A percentile compares a stretch with the other conserved stretches of the same genome.
Evolutionary conservation across 2,888 invertebrate genomes (phyloP).

Genomic region (Phaonia tiefii): DNA sequence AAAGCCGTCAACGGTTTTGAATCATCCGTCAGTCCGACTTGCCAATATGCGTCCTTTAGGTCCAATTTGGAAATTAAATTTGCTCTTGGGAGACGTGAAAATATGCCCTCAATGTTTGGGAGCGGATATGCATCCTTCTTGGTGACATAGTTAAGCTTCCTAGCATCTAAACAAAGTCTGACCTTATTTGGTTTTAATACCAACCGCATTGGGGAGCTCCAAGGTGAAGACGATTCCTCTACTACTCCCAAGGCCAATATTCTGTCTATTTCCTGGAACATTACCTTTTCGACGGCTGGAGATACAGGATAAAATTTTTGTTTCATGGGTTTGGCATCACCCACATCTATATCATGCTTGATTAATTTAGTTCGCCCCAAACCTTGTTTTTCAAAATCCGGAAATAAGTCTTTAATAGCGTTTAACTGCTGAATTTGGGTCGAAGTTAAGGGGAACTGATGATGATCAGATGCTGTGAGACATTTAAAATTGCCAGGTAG

Average conservation of each 20-base stretch:
- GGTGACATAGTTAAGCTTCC: slow-evolving; percentile 50
- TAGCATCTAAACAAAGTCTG: slow-evolving; percentile 42
- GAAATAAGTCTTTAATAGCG: neutral
- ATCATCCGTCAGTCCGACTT: neutral
- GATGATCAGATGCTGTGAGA: neutral
- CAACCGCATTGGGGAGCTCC: slow-evolving; percentile 33
- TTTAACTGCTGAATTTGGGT: neutral
- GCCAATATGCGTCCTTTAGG: no score
- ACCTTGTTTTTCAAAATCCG: slow-evolving; percentile 22
- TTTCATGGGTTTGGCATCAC: slow-evolving; percentile 55
- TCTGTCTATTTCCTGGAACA: slow-evolving; percentile 34
- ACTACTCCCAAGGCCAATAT: slow-evolving; percentile 22
- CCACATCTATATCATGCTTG: slow-evolving; percentile 57
- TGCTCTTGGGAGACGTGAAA: no score
- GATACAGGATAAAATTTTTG: slow-evolving; percentile 61
- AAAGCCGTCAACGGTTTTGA: slow-evolving; percentile 49
- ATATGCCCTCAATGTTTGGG: no score
- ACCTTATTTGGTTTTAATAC: no score
- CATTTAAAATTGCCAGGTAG: neutral
- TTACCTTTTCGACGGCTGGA: no score
- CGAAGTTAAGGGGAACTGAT: neutral
- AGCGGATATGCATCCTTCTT: no score
- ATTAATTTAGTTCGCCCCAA: slow-evolving; percentile 49
- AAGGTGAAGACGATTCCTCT: slow-evolving; percentile 1
- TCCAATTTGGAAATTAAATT: no score